Percentiles rank a stretch among this genome's conserved stretches.
phyloP scores from a whole-genome alignment of 2,888 invertebrate genomes.

The Sussaba pulchella region DNA sequence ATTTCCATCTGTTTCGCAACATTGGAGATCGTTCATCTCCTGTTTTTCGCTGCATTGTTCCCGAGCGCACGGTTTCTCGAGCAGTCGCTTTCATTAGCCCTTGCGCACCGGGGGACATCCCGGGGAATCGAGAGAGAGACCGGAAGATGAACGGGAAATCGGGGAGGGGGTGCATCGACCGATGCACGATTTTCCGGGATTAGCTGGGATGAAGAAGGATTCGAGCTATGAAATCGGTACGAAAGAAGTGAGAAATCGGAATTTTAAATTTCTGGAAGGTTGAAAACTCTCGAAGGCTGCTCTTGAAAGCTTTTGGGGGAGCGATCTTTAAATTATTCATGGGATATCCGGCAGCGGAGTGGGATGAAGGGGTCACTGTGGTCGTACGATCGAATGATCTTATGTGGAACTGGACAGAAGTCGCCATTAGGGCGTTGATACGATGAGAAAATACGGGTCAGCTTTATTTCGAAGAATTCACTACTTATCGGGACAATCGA shows the following conservation, averaged over 20 bases:
- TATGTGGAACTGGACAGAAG: constrained; percentile 19
- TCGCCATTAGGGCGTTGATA: neutral
- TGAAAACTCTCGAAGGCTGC: constrained; percentile 69
- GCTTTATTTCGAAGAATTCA: neutral
- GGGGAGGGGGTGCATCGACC: constrained; percentile 43
- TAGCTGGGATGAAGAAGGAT: constrained; percentile 31
- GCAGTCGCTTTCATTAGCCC: constrained; percentile 63
- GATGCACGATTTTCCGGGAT: constrained; percentile 57
- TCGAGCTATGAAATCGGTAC: constrained; percentile 61
- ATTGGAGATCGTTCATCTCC: constrained; percentile 59
- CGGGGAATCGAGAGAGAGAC: constrained; percentile 40
- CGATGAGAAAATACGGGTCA: neutral
- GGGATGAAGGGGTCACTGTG: constrained; percentile 29
- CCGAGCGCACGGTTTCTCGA: constrained; percentile 48
- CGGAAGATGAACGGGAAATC: constrained; percentile 33
- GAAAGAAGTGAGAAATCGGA: constrained; percentile 73
- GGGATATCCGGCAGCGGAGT: constrained; percentile 50
- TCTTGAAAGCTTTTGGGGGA: constrained; percentile 77
- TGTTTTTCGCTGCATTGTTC: constrained; percentile 60
- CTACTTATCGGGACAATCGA: neutral
- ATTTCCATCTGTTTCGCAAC: constrained; percentile 60
- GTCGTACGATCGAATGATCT: constrained; percentile 43
- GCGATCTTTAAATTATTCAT: constrained; percentile 79
- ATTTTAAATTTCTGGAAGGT: constrained; percentile 76
- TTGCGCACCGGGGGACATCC: constrained; percentile 25